Evolutionary conservation across 2,888 invertebrate genomes (phyloP), one percentile per base, ranked within the genome.

Genomic region (Eremobia ochroleuca): DNA sequence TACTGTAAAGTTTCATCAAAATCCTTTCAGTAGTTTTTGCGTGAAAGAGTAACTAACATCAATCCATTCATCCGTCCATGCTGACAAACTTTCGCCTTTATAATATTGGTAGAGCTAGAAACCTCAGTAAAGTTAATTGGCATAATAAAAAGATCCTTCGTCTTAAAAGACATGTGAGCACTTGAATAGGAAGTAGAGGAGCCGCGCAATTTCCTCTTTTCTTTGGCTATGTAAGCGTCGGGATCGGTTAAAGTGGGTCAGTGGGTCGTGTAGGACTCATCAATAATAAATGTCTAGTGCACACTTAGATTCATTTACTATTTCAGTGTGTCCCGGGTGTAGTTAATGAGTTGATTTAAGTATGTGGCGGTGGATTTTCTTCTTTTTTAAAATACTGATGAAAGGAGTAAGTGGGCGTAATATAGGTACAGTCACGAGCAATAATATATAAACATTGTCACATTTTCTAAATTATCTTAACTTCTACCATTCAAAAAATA

Each of bases 221-320:
- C 85, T 81, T 78, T 62, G 72, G 82, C 84, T 90, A 76, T 91
- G 85, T 89, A 80, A 83, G 73, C 74, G 74, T 81, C 76, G 82
- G 72, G 72, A 64, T 75, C 78, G 85, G 74, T 76, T 65, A 78
- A 94, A 93, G 83, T 93, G 81, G 94, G 94, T 93, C 93, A 92
- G 73, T 81, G 84, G 90, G 88, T 77, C 90, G 82, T 52, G 83
- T 6, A 81, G 77, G 82, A 82, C 88, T 89, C 93, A 92, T 94
- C 91, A 92, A 94, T 94, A 93, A 89, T 88, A 87, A 84, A 91
- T 83, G 74, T 28, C 59, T 34, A 25, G 40, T 9, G 25, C 61
- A 82, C 73, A 49, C 62, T 62, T 15, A 55, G 52, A 37, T 66
- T 49, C 18, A 15, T 81, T 76, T 59, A 18, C 40, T 64, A 15